phyloP scores from a whole-genome alignment of 2,113 vertebrate genomes.

The Anhinga anhinga region DNA sequence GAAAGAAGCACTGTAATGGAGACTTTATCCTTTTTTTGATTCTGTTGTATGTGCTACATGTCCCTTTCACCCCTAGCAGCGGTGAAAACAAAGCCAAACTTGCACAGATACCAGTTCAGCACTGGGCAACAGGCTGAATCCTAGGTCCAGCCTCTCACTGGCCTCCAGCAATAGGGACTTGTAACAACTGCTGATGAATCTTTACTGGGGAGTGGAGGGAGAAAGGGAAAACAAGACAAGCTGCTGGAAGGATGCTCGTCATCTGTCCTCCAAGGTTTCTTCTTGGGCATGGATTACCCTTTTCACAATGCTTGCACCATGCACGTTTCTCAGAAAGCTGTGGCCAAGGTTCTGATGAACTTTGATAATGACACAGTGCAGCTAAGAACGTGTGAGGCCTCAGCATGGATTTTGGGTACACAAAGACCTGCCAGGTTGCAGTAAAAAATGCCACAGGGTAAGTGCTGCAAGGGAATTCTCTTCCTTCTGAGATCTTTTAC shows the following conservation, averaged over 20 bases:
- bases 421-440: not conserved
- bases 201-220: not conserved
- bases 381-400: not conserved
- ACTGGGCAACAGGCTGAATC: not conserved
- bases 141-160: not conserved
- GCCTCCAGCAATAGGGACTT: not conserved
- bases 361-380: not conserved
- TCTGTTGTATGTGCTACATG: not conserved
- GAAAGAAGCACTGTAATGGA: not conserved
- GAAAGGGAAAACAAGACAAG: not conserved
- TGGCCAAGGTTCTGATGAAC: not conserved
- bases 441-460: not conserved
- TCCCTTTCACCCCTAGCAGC: not conserved
- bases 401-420: not conserved
- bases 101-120: fast-evolving
- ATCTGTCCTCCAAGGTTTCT: not conserved
- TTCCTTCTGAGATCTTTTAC: not conserved
- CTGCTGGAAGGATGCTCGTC: not conserved
- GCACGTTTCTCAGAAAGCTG: not conserved
- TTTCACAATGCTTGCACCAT: not conserved
- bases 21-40: not conserved
- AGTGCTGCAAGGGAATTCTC: not conserved
- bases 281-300: not conserved
- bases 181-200: not conserved
- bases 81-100: not conserved